phyloP scores from a whole-genome alignment of 2,797 vertebrate genomes.

The Pangasius krempfi region DNA sequence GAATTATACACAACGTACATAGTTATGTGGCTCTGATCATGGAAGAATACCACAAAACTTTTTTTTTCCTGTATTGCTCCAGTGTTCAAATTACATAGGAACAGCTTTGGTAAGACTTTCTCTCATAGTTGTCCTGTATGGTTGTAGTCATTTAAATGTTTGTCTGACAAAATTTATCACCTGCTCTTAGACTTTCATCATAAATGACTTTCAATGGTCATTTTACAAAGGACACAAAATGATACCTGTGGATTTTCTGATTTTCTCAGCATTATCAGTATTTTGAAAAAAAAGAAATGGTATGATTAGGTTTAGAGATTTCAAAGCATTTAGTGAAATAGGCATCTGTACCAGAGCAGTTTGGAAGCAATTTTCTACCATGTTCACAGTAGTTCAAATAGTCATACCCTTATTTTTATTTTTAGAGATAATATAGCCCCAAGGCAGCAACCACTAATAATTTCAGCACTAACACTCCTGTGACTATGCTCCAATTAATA shows the following conservation, averaged over 20 bases:
- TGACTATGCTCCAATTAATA: conserved; percentile 4
- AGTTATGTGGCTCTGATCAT: not conserved
- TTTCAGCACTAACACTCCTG: not conserved
- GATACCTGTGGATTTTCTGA: not conserved
- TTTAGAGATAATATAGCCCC: conserved; percentile 1
- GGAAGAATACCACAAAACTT: not conserved
- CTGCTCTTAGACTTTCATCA: not conserved
- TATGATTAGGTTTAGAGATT: conserved; percentile 11
- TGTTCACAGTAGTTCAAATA: not conserved
- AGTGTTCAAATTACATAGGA: not conserved
- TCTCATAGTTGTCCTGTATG: not conserved
- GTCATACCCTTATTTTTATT: not conserved
- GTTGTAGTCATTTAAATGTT: not conserved
- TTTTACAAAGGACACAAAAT: not conserved
- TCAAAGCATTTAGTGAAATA: not conserved
- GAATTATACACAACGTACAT: no score
- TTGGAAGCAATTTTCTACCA: not conserved
- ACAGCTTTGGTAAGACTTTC: not conserved
- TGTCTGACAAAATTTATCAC: not conserved
- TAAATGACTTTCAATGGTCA: not conserved
- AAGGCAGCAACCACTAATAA: conserved; percentile 2
- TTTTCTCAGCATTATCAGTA: not conserved
- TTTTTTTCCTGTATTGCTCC: not conserved
- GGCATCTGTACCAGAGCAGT: not conserved
- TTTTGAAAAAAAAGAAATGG: no score